Evolutionary conservation across 2,797 vertebrate genomes (phyloP).

Genomic region (Halcyon chelicuti): DNA sequence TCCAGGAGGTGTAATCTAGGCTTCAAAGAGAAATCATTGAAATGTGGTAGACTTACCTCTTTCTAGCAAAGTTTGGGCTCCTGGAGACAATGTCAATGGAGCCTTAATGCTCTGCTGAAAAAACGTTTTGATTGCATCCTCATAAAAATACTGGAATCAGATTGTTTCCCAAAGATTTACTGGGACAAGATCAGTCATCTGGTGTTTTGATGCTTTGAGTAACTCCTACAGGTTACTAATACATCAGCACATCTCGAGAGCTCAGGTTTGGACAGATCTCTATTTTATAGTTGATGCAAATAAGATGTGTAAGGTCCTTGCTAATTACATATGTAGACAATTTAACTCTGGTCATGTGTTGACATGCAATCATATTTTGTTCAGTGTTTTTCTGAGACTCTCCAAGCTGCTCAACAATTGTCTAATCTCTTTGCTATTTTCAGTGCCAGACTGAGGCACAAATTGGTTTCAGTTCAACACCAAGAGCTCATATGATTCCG

Average conservation of each 20-base stretch:
- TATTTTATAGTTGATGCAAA: background rate
- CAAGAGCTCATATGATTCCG: background rate
- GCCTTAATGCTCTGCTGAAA: background rate
- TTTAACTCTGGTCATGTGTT: fast-evolving
- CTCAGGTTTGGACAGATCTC: background rate
- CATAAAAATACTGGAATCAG: background rate
- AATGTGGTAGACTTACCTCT: background rate
- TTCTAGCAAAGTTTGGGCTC: background rate
- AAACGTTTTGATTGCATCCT: background rate
- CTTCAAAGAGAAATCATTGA: background rate
- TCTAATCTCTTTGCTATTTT: background rate
- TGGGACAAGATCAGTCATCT: background rate
- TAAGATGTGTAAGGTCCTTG: background rate
- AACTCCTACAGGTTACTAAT: background rate
- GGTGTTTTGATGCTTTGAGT: background rate
- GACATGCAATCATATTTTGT: background rate
- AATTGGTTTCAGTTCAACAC: background rate
- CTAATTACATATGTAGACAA: background rate
- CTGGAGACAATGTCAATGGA: background rate
- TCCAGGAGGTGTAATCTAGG: background rate
- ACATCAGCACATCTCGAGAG: background rate
- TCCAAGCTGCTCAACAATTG: background rate
- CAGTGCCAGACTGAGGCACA: background rate
- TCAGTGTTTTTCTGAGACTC: background rate
- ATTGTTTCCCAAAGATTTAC: background rate